phyloP scores from a whole-genome alignment of 2,888 invertebrate species.

The Myathropa florea region DNA sequence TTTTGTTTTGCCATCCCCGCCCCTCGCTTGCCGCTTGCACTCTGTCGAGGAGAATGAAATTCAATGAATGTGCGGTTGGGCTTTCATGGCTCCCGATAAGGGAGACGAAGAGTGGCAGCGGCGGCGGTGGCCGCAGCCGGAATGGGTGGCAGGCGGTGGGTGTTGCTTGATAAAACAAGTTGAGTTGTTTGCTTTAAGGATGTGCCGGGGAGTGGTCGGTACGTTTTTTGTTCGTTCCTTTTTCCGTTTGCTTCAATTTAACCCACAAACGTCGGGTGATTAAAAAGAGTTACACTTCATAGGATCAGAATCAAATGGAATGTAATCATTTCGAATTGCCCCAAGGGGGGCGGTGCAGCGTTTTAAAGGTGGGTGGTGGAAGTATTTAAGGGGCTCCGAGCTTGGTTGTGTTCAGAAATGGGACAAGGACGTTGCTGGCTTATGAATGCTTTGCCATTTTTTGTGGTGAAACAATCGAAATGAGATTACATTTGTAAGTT shows the following conservation, averaged over 20 bases:
- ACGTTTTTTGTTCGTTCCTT: background rate
- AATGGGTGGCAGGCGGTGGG: constrained; percentile 29
- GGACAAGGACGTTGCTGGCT: background rate
- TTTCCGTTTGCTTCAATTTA: background rate
- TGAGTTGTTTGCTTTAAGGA: constrained; percentile 30
- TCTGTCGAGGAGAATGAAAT: constrained; percentile 33
- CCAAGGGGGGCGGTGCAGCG: background rate
- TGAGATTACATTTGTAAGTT: background rate
- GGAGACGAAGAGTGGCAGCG: constrained; percentile 15
- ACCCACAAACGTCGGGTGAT: constrained; percentile 17
- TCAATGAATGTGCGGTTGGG: constrained; percentile 61
- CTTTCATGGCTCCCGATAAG: constrained; percentile 37
- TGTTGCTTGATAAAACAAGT: constrained; percentile 10
- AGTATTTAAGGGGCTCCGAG: background rate
- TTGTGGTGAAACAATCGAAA: background rate
- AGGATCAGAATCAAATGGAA: background rate
- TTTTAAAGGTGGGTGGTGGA: background rate
- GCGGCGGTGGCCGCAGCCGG: constrained; percentile 3
- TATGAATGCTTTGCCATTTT: background rate
- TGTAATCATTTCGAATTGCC: background rate
- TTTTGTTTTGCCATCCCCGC: background rate
- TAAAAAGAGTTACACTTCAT: background rate
- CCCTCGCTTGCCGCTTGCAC: background rate
- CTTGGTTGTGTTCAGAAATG: background rate
- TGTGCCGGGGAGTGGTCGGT: background rate